phyloP scores from a whole-genome alignment of 2,113 vertebrate species.

The Sigmodon hispidus region DNA sequence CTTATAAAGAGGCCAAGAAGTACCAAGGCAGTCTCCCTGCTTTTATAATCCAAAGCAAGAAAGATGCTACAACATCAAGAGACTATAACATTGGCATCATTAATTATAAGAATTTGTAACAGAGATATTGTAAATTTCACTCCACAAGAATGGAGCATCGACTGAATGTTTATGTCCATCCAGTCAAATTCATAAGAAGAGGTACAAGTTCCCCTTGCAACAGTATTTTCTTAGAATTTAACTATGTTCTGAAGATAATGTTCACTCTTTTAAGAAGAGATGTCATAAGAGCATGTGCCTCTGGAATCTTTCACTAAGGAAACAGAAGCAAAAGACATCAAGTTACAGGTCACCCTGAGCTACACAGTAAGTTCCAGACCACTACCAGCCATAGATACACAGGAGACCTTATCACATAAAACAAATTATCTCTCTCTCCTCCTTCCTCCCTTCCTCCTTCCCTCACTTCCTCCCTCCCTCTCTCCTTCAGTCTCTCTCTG shows the following conservation, averaged over 20 bases:
- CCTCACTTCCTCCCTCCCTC: too few species aligned
- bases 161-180: neutral
- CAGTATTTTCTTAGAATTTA: neutral
- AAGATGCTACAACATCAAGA: neutral
- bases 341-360: neutral
- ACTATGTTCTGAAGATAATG: neutral
- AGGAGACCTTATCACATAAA: neutral
- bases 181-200: neutral
- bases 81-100: neutral
- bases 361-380: neutral
- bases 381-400: neutral
- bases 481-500: too few species aligned
- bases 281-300: neutral
- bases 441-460: too few species aligned
- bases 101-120: neutral
- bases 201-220: neutral
- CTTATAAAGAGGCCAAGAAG: neutral
- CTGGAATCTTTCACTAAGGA: neutral
- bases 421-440: neutral
- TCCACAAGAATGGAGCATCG: neutral
- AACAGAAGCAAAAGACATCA: neutral
- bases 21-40: neutral
- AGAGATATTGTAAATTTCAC: neutral
- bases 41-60: neutral
- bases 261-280: neutral